phyloP scores from a whole-genome alignment of 2,797 vertebrate species.

The Tauraco hartlaubi region DNA sequence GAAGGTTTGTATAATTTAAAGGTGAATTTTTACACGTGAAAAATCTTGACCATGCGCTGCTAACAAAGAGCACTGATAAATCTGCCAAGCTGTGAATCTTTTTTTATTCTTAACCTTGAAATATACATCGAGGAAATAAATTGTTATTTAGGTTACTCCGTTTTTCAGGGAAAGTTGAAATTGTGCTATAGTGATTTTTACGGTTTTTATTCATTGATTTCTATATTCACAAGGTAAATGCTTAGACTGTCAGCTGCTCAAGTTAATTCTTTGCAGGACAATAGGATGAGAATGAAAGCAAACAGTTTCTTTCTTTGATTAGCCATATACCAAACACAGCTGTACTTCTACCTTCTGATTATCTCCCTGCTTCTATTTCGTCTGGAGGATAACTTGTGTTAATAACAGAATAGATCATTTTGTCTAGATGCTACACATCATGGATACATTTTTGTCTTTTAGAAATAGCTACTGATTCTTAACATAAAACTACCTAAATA shows the following conservation, averaged over 20 bases:
- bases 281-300: slow-evolving; percentile 35
- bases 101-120: not conserved
- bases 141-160: not conserved
- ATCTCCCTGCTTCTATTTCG: slow-evolving; percentile 9
- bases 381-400: slow-evolving; percentile 26
- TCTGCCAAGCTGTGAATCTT: not conserved
- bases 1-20: not conserved
- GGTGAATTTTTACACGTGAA: not conserved
- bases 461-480: not conserved
- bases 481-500: not conserved
- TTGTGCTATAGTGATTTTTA: not conserved
- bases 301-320: slow-evolving; percentile 45
- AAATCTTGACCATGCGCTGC: not conserved
- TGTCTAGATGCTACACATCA: not conserved
- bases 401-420: not conserved
- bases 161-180: not conserved
- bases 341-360: slow-evolving; percentile 44
- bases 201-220: not conserved
- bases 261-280: slow-evolving; percentile 30
- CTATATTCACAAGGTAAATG: not conserved
- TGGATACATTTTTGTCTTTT: not conserved
- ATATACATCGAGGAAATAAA: not conserved
- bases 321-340: slow-evolving; percentile 17
- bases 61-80: not conserved
- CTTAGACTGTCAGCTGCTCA: not conserved